Evolutionary conservation across 2,113 vertebrate species (phyloP).

Genomic region (Copsychus sechellarum): DNA sequence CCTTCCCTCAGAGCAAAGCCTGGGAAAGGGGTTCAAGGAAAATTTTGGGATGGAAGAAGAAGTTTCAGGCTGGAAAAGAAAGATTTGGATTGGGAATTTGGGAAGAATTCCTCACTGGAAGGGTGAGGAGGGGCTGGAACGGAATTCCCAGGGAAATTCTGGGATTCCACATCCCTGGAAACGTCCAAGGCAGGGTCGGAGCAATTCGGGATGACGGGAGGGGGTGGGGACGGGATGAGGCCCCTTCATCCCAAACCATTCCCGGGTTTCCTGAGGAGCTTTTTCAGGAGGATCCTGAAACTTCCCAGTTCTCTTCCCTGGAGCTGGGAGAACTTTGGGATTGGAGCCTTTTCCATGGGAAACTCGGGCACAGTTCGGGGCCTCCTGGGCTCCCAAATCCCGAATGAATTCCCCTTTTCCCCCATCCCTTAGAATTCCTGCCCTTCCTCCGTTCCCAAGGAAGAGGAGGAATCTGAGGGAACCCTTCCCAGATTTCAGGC

Average conservation of each 20-base stretch:
- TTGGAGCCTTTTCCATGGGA: background rate
- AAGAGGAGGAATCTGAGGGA: background rate
- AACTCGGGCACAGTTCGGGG: accelerated
- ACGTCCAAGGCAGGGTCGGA: accelerated
- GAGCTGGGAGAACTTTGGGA: background rate
- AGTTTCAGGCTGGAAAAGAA: too few species aligned
- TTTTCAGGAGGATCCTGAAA: background rate
- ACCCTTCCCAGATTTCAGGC: background rate
- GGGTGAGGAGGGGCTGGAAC: background rate
- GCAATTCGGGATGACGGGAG: accelerated
- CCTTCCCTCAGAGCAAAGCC: background rate
- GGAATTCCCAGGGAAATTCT: background rate
- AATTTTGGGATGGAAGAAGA: background rate
- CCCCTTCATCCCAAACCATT: background rate
- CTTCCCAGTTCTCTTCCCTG: background rate
- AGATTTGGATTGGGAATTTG: too few species aligned
- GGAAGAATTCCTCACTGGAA: background rate
- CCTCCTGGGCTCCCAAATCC: background rate
- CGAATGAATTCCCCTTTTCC: background rate
- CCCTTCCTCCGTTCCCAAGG: background rate
- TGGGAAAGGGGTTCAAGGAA: too few species aligned
- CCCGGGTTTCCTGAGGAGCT: background rate
- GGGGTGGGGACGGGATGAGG: background rate
- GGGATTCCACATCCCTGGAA: background rate
- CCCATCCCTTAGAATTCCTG: background rate